phyloP scores from a whole-genome alignment of 2,888 invertebrate species.

The Lamproptera curius region DNA sequence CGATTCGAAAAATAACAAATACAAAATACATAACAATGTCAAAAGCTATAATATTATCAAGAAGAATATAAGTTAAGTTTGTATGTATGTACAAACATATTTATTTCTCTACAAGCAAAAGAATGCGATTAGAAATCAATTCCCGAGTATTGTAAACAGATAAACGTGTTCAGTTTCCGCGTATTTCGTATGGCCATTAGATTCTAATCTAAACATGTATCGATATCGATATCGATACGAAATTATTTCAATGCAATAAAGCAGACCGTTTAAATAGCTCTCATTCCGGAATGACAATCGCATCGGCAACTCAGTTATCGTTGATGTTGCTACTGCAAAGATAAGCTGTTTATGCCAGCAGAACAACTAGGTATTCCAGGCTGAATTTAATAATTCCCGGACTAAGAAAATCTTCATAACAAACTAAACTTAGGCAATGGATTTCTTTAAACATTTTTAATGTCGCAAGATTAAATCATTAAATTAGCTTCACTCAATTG shows the following conservation, averaged over 20 bases:
- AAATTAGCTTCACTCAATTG: neutral
- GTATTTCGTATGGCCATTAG: neutral
- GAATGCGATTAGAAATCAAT: no score
- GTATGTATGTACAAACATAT: no score
- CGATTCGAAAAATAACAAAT: no score
- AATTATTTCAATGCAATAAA: neutral
- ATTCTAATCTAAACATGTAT: constrained; percentile 1
- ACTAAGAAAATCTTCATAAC: neutral
- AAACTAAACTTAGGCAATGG: no score
- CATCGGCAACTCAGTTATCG: constrained; percentile 1
- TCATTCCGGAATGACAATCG: constrained; percentile 1
- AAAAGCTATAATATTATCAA: no score
- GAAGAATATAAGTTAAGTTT: no score
- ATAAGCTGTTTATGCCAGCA: neutral
- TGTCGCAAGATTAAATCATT: neutral
- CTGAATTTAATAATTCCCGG: neutral
- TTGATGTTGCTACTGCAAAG: neutral
- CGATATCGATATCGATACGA: constrained; percentile 5
- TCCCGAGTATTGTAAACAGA: no score
- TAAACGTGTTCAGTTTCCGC: neutral
- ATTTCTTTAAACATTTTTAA: neutral
- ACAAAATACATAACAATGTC: no score
- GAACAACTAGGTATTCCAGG: neutral
- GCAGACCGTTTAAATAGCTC: constrained; percentile 3
- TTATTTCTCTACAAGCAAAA: no score